Percentiles rank a stretch among this genome's conserved stretches.
Evolutionary conservation across 2,113 vertebrate species (phyloP).

Genomic region (Ahaetulla prasina): DNA sequence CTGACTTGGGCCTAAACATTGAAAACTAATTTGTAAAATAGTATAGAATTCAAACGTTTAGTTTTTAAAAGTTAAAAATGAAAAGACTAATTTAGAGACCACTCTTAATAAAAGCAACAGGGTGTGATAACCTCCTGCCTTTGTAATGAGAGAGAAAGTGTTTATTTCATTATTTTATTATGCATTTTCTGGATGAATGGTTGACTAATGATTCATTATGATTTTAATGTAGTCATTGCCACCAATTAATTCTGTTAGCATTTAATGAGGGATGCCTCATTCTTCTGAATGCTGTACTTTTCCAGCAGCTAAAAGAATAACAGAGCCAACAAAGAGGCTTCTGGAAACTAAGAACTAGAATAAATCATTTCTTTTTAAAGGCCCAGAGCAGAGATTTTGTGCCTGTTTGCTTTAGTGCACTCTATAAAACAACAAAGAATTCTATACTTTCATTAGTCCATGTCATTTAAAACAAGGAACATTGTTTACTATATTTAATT

Average conservation of each 20-base stretch:
- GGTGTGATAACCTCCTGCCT: conserved; percentile 28
- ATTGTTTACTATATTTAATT: conserved; percentile 17
- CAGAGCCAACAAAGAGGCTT: neutral
- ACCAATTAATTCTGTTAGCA: conserved; percentile 21
- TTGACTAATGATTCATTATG: conserved; percentile 26
- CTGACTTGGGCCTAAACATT: neutral
- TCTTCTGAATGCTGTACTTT: neutral
- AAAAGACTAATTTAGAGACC: conserved; percentile 17
- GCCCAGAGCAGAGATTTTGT: neutral
- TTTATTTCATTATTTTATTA: conserved; percentile 38
- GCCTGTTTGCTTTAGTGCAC: conserved; percentile 6
- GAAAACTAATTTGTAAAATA: neutral
- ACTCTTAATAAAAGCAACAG: conserved; percentile 21
- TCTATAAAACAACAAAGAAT: neutral
- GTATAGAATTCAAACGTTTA: neutral
- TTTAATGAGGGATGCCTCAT: neutral
- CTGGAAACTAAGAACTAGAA: neutral
- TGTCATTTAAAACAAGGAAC: conserved; percentile 7
- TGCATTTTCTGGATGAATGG: conserved; percentile 23
- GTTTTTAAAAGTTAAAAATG: neutral
- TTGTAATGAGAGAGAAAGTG: conserved; percentile 8
- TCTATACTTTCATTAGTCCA: conserved; percentile 16
- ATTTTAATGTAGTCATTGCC: conserved; percentile 23
- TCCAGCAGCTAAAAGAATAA: neutral
- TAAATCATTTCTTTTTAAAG: conserved; percentile 6